These are phyloP conservation scores for Apteryx owenii DNA, from an alignment of 2,113 vertebrate genomes.

Conservation along the genomic window DNA sequence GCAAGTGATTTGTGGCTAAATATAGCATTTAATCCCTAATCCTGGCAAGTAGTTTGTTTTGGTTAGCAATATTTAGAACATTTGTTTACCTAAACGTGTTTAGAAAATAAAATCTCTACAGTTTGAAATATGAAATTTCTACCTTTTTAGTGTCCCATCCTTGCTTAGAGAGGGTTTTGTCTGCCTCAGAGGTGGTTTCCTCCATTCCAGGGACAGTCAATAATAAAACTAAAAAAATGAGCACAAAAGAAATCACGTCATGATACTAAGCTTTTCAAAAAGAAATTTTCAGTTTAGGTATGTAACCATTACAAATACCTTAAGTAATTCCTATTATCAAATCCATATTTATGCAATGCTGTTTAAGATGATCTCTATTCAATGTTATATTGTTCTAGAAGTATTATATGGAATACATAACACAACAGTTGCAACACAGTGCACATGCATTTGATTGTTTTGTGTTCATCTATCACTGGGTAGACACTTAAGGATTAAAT, in stretches of 20 bases:
- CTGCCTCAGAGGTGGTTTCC: constrained; percentile 81
- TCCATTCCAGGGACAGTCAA: constrained; percentile 94
- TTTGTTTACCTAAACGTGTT: neutral
- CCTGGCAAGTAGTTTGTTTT: neutral
- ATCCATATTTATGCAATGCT: rapidly evolving
- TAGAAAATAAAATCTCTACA: neutral
- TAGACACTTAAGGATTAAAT: neutral
- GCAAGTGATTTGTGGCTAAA: neutral
- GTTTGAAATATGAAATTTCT: neutral
- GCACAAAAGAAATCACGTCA: neutral
- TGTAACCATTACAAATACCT: neutral
- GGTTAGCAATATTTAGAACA: neutral
- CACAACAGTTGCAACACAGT: neutral
- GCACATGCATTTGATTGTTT: rapidly evolving
- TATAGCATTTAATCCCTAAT: neutral
- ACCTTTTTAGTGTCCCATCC: constrained; percentile 94
- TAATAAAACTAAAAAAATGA: constrained; percentile 81
- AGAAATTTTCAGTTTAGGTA: neutral
- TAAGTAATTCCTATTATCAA: neutral
- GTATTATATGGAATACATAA: neutral
- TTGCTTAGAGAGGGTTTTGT: constrained; percentile 85
- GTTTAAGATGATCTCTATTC: neutral
- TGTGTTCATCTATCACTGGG: rapidly evolving
- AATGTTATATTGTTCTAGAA: neutral
- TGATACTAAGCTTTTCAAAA: neutral